Evolutionary conservation across 2,888 invertebrate species (phyloP).

Genomic region (Hirudinaria manillensis): DNA sequence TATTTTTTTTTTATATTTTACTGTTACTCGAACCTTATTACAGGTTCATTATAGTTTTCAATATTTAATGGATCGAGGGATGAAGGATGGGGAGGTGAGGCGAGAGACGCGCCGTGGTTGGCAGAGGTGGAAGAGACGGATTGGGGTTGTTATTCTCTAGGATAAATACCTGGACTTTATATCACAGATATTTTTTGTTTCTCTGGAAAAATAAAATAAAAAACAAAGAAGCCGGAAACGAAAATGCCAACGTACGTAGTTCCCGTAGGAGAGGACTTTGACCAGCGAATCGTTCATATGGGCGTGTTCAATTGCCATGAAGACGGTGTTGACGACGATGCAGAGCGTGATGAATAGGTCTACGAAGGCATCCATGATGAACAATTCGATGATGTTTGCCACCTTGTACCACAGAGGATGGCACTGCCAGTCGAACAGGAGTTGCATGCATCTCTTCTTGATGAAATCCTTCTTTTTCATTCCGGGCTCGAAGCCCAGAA

Average conservation of each 20-base stretch:
- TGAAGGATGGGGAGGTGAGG: no score
- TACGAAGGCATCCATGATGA: constrained; percentile 96
- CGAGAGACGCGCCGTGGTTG: no score
- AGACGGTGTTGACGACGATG: constrained; percentile 92
- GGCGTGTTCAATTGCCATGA: constrained; percentile 94
- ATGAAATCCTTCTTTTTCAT: constrained; percentile 42
- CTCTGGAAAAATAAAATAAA: no score
- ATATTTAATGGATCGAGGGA: no score
- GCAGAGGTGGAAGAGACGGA: no score
- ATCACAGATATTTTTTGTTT: no score
- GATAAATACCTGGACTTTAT: no score
- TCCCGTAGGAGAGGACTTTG: constrained; percentile 79
- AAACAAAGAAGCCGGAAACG: no score
- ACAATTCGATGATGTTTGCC: constrained; percentile 73
- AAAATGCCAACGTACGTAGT: constrained; percentile 70
- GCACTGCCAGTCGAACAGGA: constrained; percentile 73
- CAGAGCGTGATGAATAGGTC: constrained; percentile 95
- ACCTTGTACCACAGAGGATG: constrained; percentile 65
- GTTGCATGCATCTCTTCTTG: constrained; percentile 45
- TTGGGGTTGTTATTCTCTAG: no score
- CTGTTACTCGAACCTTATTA: no score
- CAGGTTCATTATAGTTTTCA: no score
- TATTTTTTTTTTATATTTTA: no score
- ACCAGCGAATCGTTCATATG: constrained; percentile 79
- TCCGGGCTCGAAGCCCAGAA: constrained; percentile 31